Evolutionary conservation across 2,888 invertebrate species (phyloP), one percentile per base, ranked within the genome.

Genomic region (Drosophila bunnanda): DNA sequence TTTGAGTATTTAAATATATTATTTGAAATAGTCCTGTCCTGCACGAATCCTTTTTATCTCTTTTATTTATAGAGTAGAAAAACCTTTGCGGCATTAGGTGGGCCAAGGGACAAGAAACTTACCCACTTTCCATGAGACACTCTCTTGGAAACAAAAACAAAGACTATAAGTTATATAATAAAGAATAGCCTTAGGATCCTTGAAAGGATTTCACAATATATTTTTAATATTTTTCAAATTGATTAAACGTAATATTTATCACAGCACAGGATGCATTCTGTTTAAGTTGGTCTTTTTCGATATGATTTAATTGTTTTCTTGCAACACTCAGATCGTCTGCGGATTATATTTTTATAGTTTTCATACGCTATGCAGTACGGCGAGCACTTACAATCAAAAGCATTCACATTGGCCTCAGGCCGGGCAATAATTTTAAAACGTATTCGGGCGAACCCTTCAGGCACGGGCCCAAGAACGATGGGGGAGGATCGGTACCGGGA

Each of bases 331-430:
- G 10, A 2, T 5, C 44, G n/a, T 17, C 36, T 17, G n/a, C 30
- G 28, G 36, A 38, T 32, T 34, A 20, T 22, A 30, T 44, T 44
- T 36, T 5, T 30, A 67, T 55, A 6, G 56, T 28, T 20, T 39
- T 38, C 25, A 22, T 39, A 12, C 39, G 55, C 36, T 8, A 7
- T 46, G 38, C 36, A 53, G 34, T 41, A 32, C 12, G 28, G 46
- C 25, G 38, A 41, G 15, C 68, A 68, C 67, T 68, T 68, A 68
- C 67, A 68, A 68, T 57, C 39, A 50, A 68, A 68, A 15, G 17
- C 34, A 68, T 68, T 48, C 69, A 68, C 66, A 55, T 54, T 46
- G 48, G 64, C 62, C 64, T n/a, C 64, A 39, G 48, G 39, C 34
- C 28, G 50, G 39, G 64, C 25, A 41, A 13, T 28, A 50, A 61